Base-by-base conservation (phyloP, 2,888 invertebrate genomes). In the Brachyopa scutellaris region DNA sequence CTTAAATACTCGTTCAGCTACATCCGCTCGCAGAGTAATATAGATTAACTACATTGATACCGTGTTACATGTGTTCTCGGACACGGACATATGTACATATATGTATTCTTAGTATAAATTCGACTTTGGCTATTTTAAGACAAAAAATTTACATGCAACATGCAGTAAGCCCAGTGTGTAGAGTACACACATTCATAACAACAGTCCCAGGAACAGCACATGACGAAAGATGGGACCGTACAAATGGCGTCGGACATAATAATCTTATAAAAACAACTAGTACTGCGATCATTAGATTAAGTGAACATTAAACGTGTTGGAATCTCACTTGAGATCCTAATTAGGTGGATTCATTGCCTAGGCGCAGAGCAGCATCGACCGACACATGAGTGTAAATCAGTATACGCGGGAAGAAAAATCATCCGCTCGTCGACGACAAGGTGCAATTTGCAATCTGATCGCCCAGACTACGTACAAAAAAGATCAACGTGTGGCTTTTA, bases 381-480 rank as follows among this genome's bases (percentile, higher is more conserved):
- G 19, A 4, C 33, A 36, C 17, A 8, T 29, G 2, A 13, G 26
- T 38, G 38, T 57, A 57, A 38, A 38, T 38, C 55, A 55, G 38
- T 19, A 9, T 49, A 47, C 23, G 21, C 19, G 21, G 40, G 59
- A 8, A 29, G 69, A 64, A 38, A 62, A 57, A 57, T 62, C 76
- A 51, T 76, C 76, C 70, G n/a, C 45, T 70, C 70, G 70, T 70
- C 77, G 77, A 73, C 82, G 82, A 82, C 77, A 82, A 77, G 82
- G 33, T 82, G 82, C 82, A 82, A 82, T 82, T 82, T 82, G 82
- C 77, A 82, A 82, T 82, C 82, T 77, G 77, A 79, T 79, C 59
- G 73, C 59, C 78, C 47, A 64, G 70, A 69, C 62, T 64, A 62
- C 47, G n/a, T n/a, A n/a, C n/a, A n/a, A 62, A 78, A 70, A 70